Percentiles rank a stretch among this genome's conserved stretches.
Evolutionary conservation across 2,113 vertebrate species (phyloP).

Genomic region (Gnathonemus echidnorhynchus): DNA sequence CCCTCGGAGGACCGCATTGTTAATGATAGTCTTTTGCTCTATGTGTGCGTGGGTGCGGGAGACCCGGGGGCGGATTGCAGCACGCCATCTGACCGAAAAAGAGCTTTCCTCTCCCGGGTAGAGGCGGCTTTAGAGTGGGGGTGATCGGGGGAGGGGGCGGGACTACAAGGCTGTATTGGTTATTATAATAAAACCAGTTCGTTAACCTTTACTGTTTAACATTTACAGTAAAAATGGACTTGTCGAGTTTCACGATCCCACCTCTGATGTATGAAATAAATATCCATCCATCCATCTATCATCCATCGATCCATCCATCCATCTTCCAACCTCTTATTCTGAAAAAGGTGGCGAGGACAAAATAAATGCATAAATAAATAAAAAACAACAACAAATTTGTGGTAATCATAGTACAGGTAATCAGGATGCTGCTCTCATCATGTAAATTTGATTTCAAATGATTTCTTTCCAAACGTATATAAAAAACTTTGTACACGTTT

Average conservation of each 20-base stretch:
- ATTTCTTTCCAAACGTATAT: neutral
- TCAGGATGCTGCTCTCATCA: neutral
- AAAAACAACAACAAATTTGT: neutral
- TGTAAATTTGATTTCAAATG: neutral
- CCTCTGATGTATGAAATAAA: neutral
- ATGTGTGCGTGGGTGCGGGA: conserved; percentile 73
- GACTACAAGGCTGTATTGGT: conserved; percentile 40
- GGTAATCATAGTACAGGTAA: neutral
- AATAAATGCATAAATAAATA: neutral
- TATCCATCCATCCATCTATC: neutral
- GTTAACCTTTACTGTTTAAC: neutral
- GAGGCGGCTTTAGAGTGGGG: conserved; percentile 57
- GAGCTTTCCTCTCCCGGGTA: conserved; percentile 70
- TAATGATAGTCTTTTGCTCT: conserved; percentile 66
- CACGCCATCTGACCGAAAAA: conserved; percentile 77
- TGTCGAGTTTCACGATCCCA: neutral
- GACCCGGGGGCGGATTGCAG: conserved; percentile 72
- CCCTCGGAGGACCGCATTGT: conserved; percentile 62
- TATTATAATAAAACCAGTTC: neutral
- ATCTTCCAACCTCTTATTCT: neutral
- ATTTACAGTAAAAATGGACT: neutral
- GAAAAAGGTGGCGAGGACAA: neutral
- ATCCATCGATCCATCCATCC: neutral
- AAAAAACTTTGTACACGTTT: neutral
- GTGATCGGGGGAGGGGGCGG: conserved; percentile 49